These are phyloP conservation scores for Setipinna tenuifilis DNA, from an alignment of 2,797 vertebrate genomes.

Conservation along the genomic window DNA sequence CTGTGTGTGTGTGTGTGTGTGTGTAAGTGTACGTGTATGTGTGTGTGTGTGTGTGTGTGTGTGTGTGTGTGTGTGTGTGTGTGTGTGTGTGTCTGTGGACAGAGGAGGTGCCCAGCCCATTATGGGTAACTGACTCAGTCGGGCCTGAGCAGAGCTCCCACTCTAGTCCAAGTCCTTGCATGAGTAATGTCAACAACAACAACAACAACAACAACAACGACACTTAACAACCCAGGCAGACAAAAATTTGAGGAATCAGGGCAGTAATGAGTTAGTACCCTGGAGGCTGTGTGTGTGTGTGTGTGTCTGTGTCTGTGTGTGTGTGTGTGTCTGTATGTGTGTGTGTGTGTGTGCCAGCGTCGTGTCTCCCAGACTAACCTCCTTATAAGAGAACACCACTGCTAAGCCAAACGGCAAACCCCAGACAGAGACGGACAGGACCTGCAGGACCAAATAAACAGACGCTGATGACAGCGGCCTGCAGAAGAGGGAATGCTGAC, in stretches of 20 bases:
- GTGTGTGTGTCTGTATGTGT: slow-evolving; percentile 20
- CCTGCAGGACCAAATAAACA: no score
- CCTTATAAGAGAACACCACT: slow-evolving; percentile 35
- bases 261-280: neutral
- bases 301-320: slow-evolving; percentile 35
- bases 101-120: neutral
- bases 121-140: slow-evolving; percentile 41
- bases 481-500: no score
- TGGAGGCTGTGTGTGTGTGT: slow-evolving; percentile 45
- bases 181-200: slow-evolving; percentile 48
- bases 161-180: slow-evolving; percentile 25
- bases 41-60: no score
- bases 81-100: neutral
- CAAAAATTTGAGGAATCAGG: neutral
- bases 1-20: no score
- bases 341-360: neutral
- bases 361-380: neutral
- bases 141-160: slow-evolving; percentile 38
- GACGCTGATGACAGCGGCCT: no score
- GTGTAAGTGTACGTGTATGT: no score
- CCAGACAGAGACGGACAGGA: no score
- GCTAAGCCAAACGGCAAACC: neutral
- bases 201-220: slow-evolving; percentile 15
- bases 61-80: no score
- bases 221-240: neutral